Evolutionary conservation across 2,888 invertebrate genomes (phyloP).

Genomic region (Platycheirus albimanus): DNA sequence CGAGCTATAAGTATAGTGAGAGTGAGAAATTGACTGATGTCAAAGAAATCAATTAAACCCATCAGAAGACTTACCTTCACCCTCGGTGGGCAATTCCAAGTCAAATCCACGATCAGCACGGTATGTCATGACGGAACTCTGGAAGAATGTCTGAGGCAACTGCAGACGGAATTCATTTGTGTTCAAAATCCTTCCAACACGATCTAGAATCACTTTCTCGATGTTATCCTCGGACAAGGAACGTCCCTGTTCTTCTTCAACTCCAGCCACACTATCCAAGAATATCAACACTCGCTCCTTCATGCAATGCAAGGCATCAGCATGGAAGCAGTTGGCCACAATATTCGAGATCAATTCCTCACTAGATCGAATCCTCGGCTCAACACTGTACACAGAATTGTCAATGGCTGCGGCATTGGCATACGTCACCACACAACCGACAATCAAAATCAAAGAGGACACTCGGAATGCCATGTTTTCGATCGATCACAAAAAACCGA

Average conservation of each 20-base stretch:
- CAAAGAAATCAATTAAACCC: neutral
- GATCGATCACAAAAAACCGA: constrained; percentile 62
- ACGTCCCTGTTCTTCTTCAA: constrained; percentile 85
- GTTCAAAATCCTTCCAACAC: constrained; percentile 88
- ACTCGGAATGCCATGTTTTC: constrained; percentile 79
- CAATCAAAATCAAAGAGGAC: constrained; percentile 83
- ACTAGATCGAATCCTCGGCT: constrained; percentile 85
- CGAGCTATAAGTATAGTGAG: constrained; percentile 88
- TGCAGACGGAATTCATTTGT: constrained; percentile 89
- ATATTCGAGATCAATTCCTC: constrained; percentile 88
- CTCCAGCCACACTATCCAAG: constrained; percentile 88
- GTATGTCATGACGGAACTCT: constrained; percentile 87
- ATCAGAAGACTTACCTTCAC: constrained; percentile 80
- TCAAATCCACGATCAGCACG: constrained; percentile 87
- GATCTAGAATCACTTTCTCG: constrained; percentile 89
- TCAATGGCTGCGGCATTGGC: constrained; percentile 84
- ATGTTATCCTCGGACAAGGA: constrained; percentile 86
- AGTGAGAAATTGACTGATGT: constrained; percentile 67
- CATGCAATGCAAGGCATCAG: constrained; percentile 88
- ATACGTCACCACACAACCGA: constrained; percentile 84
- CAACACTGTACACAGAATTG: constrained; percentile 83
- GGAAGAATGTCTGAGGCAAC: constrained; percentile 89
- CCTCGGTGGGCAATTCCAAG: constrained; percentile 84
- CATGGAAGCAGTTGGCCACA: constrained; percentile 88
- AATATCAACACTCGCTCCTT: constrained; percentile 90